Base-by-base conservation (phyloP, 2,113 vertebrate species). In the Seriola dumerili region DNA sequence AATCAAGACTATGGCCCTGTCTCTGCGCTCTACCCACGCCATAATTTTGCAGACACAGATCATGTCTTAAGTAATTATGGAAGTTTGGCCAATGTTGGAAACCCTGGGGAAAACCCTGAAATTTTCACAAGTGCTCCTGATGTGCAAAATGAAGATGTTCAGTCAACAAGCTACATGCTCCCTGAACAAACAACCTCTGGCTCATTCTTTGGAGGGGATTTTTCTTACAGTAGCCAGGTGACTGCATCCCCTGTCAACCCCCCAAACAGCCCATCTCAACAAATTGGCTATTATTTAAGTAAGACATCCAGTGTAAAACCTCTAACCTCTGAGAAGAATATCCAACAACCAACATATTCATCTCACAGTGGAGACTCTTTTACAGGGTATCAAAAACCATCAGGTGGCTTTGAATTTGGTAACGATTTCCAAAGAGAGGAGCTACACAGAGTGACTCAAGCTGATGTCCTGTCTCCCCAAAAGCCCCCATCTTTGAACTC, bases 11-110 rank as follows among this genome's bases (percentile, higher is more conserved):
- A 46, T 14, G 81, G 8, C 8, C 40, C 2, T 0, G 40, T 4
- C 21, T 40, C 65, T 58, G 11, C 44, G 50, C 6, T 50, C 54
- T 32, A 76, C 58, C 66, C 52, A 46, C 54, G 3, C 1, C 17
- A 42, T 38, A 8, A 63, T 68, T 75, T 50, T 73, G 50, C 54
- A 79, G 40, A 68, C 36, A 13, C 36, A 42, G 42, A 50, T 14
- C 34, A 36, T 23, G 34, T 58, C 67, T 52, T 54, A 61, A 81
- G 55, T 72, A 8, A 65, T 76, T 64, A 71, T 61, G 67, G 40
- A 61, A 8, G 65, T 34, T 40, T 72, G 57, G 25, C 40, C 0
- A 32, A 10, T 34, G 2, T 16, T 29, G 34, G 14, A 17, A 16
- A 64, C 67, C 61, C 46, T 55, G 8, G 21, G 25, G n/a, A 21